These are phyloP conservation scores for Pagetopsis macropterus DNA, from an alignment of 2,797 vertebrate genomes.

Conservation along the genomic window DNA sequence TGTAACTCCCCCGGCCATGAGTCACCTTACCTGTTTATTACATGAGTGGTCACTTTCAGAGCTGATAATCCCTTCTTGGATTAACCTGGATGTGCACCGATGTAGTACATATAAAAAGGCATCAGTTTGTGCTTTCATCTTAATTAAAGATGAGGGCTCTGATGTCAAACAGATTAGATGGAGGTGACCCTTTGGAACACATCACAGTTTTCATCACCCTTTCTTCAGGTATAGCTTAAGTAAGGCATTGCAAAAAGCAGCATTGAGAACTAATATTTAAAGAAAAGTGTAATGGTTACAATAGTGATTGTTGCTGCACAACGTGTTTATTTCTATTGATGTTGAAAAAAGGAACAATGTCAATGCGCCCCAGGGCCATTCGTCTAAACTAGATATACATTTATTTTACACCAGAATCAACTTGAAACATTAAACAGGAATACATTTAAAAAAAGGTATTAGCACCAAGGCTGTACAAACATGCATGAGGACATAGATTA, in stretches of 20 bases:
- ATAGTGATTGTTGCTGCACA: not conserved
- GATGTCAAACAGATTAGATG: constrained; percentile 65
- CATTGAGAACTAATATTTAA: not conserved
- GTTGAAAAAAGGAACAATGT: constrained; percentile 8
- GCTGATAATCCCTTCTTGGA: constrained; percentile 66
- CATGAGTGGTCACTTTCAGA: constrained; percentile 61
- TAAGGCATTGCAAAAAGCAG: not conserved
- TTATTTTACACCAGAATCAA: not conserved
- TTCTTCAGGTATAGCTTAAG: constrained; percentile 13
- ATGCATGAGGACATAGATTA: not conserved
- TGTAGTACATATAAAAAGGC: constrained; percentile 69
- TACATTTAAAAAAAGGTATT: not conserved
- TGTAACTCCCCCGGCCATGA: constrained; percentile 19
- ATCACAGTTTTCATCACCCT: constrained; percentile 38
- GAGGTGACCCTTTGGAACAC: constrained; percentile 50
- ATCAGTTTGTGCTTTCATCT: constrained; percentile 62
- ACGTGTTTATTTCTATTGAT: not conserved
- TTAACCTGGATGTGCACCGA: constrained; percentile 74
- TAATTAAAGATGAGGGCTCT: constrained; percentile 72
- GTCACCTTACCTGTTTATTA: constrained; percentile 46
- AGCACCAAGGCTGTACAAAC: not conserved
- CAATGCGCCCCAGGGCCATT: not conserved
- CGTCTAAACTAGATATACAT: constrained; percentile 23
- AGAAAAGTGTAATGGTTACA: not conserved
- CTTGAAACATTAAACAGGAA: constrained; percentile 1